phyloP scores from a whole-genome alignment of 2,113 vertebrate genomes.

The Eulemur macaco region DNA sequence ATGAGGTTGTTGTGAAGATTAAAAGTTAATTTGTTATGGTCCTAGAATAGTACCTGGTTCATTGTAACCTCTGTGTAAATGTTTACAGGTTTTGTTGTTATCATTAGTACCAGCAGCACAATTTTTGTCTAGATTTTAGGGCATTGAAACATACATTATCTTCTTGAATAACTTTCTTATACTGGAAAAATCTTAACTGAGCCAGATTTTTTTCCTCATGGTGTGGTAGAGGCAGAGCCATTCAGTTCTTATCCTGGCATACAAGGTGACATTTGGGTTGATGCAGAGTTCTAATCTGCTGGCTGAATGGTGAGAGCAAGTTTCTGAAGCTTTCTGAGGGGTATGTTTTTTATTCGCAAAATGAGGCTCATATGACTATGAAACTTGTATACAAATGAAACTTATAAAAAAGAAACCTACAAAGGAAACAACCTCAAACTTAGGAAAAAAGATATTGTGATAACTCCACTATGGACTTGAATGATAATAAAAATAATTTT shows the following conservation, averaged over 20 bases:
- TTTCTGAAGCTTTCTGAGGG: not conserved
- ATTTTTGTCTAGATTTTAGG: not conserved
- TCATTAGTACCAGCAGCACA: not conserved
- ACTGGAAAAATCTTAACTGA: not conserved
- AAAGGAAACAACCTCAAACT: not conserved
- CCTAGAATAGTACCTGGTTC: not conserved
- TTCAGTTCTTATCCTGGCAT: not conserved
- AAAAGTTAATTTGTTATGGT: not conserved
- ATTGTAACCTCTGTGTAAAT: not conserved
- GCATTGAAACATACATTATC: not conserved
- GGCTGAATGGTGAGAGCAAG: not conserved
- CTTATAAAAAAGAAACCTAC: not conserved
- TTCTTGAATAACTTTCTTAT: constrained; percentile 35
- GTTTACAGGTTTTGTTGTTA: not conserved
- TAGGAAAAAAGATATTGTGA: not conserved
- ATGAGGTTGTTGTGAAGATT: not conserved
- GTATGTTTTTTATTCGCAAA: constrained; percentile 1
- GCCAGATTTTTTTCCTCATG: not conserved
- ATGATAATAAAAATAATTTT: constrained; percentile 52
- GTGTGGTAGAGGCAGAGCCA: not conserved
- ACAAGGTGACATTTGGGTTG: not conserved
- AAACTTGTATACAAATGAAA: not conserved
- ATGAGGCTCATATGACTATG: not conserved
- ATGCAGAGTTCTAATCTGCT: not conserved
- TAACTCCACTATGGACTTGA: not conserved